phyloP scores from a whole-genome alignment of 2,888 invertebrate genomes.

The Diarsia brunnea region DNA sequence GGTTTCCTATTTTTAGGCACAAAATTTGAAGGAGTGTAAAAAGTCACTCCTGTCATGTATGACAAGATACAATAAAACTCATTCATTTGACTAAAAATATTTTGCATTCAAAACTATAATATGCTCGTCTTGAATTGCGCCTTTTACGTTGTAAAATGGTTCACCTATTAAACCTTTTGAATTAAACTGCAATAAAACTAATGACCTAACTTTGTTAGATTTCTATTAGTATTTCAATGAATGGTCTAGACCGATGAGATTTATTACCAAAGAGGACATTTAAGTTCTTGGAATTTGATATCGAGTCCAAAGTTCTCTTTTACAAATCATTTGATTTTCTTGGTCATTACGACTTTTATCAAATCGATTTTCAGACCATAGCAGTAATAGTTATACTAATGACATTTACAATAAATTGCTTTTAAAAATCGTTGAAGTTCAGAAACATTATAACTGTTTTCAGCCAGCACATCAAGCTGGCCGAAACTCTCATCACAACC shows the following conservation, averaged over 20 bases:
- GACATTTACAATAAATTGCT: neutral
- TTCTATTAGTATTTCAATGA: slow-evolving; percentile 25
- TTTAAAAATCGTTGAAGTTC: neutral
- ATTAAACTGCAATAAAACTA: slow-evolving; percentile 15
- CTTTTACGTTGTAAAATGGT: neutral
- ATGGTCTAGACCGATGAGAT: slow-evolving; percentile 21
- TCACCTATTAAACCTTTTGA: neutral
- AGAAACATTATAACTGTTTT: neutral
- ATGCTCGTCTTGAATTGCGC: neutral
- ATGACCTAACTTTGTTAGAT: slow-evolving; percentile 16
- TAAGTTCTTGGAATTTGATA: slow-evolving; percentile 13
- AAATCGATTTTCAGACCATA: neutral
- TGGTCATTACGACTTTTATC: neutral
- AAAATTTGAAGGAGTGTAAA: neutral
- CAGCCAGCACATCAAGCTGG: neutral
- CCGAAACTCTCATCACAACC: no score
- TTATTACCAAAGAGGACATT: slow-evolving; percentile 12
- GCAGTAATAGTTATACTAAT: neutral
- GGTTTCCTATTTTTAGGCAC: neutral
- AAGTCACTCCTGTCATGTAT: neutral
- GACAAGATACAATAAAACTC: no score
- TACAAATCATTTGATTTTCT: neutral
- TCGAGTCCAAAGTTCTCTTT: slow-evolving; percentile 3
- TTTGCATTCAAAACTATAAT: neutral
- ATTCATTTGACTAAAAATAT: neutral